Conservation (phyloP, 2,113 vertebrate genomes). For the Gnathonemus longibarbis region DNA sequence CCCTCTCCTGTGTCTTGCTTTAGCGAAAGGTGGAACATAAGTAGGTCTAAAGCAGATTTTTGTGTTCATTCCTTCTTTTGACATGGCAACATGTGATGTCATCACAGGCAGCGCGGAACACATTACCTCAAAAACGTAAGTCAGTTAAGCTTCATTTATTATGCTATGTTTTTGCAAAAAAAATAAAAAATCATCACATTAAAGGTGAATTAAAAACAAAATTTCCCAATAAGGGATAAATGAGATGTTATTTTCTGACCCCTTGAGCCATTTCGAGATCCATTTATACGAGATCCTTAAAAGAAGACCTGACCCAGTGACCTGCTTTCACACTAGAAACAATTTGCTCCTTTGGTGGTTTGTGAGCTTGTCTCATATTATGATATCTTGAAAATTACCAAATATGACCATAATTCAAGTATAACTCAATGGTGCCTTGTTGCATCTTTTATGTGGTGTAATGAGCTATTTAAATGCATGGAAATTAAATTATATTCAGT, state of each 20-base stretch:
- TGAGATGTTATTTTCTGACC: not conserved
- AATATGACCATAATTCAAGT: constrained; percentile 33
- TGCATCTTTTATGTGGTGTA: constrained; percentile 37
- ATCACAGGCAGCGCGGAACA: not conserved
- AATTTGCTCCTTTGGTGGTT: not conserved
- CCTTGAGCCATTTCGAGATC: not conserved
- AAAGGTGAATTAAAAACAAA: not conserved
- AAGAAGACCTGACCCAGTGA: not conserved
- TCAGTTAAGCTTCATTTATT: not conserved
- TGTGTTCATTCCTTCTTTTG: not conserved
- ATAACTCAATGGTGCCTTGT: constrained; percentile 20
- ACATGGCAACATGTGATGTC: not conserved
- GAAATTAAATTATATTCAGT: constrained; percentile 29
- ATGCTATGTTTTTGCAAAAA: not conserved
- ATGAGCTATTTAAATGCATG: constrained; percentile 65
- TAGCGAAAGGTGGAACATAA: not conserved
- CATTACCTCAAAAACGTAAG: not conserved
- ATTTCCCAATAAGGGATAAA: not conserved
- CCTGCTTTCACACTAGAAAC: not conserved
- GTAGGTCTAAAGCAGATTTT: not conserved
- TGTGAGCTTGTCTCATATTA: not conserved
- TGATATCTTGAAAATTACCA: constrained; percentile 19
- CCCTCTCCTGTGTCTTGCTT: not conserved
- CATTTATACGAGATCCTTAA: not conserved
- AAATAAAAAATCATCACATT: not conserved